Evolutionary conservation across 2,797 vertebrate species (phyloP).

Genomic region (Sus cebifrons): DNA sequence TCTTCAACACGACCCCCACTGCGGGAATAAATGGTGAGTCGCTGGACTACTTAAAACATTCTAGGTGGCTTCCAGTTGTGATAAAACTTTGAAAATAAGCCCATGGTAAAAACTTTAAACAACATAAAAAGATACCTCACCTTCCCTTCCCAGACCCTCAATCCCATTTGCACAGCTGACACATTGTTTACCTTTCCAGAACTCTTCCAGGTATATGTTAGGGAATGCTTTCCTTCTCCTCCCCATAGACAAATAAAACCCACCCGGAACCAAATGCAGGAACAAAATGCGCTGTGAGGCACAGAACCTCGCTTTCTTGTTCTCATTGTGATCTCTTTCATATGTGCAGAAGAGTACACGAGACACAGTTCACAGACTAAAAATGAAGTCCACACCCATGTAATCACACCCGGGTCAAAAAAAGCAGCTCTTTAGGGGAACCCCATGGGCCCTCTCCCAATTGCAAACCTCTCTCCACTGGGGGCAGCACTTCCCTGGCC

Average conservation of each 20-base stretch:
- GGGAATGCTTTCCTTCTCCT: conserved; percentile 36
- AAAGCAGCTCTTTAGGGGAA: background rate
- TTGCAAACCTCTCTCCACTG: background rate
- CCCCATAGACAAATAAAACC: background rate
- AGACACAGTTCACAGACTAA: background rate
- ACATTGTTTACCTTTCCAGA: conserved; percentile 48
- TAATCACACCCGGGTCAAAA: background rate
- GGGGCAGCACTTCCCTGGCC: background rate
- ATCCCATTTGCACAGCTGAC: conserved; percentile 2
- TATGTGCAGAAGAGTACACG: background rate
- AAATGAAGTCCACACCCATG: background rate
- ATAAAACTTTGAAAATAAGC: conserved; percentile 48
- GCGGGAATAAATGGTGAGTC: background rate
- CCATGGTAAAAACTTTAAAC: conserved; percentile 22
- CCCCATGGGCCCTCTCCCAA: background rate
- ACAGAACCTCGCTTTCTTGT: background rate
- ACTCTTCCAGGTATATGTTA: background rate
- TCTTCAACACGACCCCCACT: background rate
- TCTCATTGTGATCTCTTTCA: background rate
- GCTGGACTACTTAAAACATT: conserved; percentile 8
- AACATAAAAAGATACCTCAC: conserved; percentile 4
- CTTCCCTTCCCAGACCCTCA: background rate
- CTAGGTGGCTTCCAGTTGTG: background rate
- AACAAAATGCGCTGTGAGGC: background rate
- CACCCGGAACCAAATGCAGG: background rate